phyloP scores from a whole-genome alignment of 1,140 invertebrate genomes.

The Ylistrum balloti region DNA sequence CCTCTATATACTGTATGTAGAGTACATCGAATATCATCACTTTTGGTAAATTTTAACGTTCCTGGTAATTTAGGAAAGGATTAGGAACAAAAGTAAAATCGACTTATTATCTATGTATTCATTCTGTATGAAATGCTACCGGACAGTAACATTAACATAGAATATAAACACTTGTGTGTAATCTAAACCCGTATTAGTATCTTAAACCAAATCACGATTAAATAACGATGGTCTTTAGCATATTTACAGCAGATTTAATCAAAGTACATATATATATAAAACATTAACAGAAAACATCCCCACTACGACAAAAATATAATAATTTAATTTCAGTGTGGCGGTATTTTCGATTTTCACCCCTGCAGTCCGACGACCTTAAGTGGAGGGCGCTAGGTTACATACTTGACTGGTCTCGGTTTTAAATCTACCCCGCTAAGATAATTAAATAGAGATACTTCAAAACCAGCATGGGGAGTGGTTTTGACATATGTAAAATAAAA shows the following conservation, averaged over 20 bases:
- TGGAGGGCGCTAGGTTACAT: neutral
- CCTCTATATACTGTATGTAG: too few species aligned
- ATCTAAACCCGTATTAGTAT: conserved; percentile 19
- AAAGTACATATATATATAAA: neutral
- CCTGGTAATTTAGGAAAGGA: too few species aligned
- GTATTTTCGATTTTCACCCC: conserved; percentile 10
- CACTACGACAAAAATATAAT: neutral
- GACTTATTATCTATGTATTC: neutral
- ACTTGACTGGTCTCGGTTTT: conserved; percentile 30
- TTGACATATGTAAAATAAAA: conserved; percentile 40
- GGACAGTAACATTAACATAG: neutral
- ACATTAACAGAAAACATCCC: neutral
- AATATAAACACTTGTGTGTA: neutral
- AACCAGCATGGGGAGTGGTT: neutral
- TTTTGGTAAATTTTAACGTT: too few species aligned
- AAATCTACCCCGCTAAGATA: conserved; percentile 38
- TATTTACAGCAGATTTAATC: conserved; percentile 1
- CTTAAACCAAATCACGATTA: neutral
- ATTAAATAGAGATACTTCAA: conserved; percentile 17
- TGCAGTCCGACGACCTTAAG: neutral
- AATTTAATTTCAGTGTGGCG: neutral
- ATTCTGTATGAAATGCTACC: neutral
- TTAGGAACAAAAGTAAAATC: too few species aligned
- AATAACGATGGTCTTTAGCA: neutral
- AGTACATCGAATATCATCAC: too few species aligned